Percentiles rank a stretch among this genome's conserved stretches.
These are phyloP conservation scores for Tetramorium bicarinatum DNA, from an alignment of 2,888 invertebrate species.

Conservation along the genomic window DNA sequence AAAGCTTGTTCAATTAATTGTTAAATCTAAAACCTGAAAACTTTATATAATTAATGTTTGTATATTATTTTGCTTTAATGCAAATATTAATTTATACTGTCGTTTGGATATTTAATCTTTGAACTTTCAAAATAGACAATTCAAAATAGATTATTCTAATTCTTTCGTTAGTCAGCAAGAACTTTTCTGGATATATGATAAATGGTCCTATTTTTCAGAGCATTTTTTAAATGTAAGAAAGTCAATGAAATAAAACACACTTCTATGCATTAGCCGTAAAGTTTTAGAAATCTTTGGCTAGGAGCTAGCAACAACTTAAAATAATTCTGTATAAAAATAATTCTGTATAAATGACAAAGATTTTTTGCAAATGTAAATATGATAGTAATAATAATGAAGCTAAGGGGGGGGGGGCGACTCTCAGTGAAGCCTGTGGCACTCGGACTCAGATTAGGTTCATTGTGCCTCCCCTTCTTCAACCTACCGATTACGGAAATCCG, in stretches of 20 bases:
- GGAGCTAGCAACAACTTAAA: background rate
- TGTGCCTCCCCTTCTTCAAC: too few relatives aligned
- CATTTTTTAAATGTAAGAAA: background rate
- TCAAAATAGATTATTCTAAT: background rate
- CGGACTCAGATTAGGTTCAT: too few relatives aligned
- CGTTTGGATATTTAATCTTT: background rate
- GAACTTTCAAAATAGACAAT: background rate
- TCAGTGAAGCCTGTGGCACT: too few relatives aligned
- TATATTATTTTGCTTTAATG: background rate
- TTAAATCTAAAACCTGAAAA: background rate
- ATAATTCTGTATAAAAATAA: too few relatives aligned
- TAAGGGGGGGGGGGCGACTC: too few relatives aligned
- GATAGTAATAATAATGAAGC: too few relatives aligned
- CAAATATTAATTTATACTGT: background rate
- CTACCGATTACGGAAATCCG: too few relatives aligned
- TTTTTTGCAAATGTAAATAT: background rate
- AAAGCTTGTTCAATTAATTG: background rate
- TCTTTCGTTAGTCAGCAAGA: background rate
- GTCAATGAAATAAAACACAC: background rate
- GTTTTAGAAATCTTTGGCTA: background rate
- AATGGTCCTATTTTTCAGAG: background rate
- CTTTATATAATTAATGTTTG: background rate
- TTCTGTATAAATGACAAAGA: background rate
- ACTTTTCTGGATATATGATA: background rate
- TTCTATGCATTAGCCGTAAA: background rate